phyloP scores from a whole-genome alignment of 1,140 invertebrate genomes.

The Atta cephalotes region DNA sequence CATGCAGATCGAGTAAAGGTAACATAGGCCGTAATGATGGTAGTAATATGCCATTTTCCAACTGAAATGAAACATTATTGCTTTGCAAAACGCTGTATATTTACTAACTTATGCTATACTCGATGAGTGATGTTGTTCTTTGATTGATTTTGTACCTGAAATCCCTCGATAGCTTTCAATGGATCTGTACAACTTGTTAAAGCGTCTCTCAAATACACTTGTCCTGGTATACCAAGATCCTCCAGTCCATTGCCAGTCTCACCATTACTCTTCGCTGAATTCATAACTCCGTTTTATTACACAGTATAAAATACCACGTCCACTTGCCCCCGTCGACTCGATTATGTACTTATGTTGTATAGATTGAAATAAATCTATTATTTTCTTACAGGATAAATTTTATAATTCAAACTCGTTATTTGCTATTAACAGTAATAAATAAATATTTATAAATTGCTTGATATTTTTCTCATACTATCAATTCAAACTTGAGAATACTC shows the following conservation, averaged over 20 bases:
- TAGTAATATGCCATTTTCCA: constrained; percentile 97
- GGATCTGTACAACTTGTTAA: constrained; percentile 98
- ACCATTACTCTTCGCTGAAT: constrained; percentile 79
- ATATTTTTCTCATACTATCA: background rate
- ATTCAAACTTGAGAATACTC: background rate
- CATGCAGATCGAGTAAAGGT: constrained; percentile 97
- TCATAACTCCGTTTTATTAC: constrained; percentile 70
- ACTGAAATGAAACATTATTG: constrained; percentile 82
- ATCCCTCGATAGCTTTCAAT: constrained; percentile 98
- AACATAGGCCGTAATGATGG: constrained; percentile 97
- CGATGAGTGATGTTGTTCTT: no score
- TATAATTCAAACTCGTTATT: background rate
- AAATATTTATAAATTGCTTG: background rate
- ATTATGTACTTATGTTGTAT: background rate
- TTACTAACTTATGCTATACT: background rate
- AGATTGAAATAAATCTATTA: background rate
- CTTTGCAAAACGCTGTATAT: background rate
- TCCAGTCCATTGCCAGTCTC: constrained; percentile 88
- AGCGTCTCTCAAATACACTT: constrained; percentile 95
- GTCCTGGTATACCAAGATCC: constrained; percentile 96
- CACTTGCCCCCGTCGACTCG: background rate
- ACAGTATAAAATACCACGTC: background rate
- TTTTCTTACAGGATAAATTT: background rate
- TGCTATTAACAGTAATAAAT: background rate
- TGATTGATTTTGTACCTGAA: constrained; percentile 90